phyloP scores from a whole-genome alignment of 2,888 invertebrate genomes.

The Trisateles emortualis region DNA sequence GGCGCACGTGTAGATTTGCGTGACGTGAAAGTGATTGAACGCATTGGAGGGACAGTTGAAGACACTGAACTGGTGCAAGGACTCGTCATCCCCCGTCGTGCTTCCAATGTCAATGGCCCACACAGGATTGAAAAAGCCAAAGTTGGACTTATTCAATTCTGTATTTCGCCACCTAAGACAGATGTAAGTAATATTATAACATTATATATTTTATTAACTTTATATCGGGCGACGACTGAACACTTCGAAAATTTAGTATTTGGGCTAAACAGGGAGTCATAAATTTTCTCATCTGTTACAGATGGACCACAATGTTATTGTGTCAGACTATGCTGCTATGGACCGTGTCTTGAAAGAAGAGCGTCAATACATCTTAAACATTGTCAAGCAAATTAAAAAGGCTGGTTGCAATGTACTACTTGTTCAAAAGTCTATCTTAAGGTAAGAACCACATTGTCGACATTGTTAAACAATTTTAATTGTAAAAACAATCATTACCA shows the following conservation, averaged over 20 bases:
- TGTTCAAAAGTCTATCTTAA: constrained; percentile 92
- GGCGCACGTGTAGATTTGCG: constrained; percentile 95
- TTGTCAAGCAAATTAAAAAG: constrained; percentile 99
- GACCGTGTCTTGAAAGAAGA: constrained; percentile 99
- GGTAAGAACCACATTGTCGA: constrained; percentile 75
- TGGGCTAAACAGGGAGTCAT: too few relatives aligned
- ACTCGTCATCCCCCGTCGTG: constrained; percentile 96
- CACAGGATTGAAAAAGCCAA: constrained; percentile 98
- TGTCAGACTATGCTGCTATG: constrained; percentile 99
- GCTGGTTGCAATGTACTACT: constrained; percentile 99
- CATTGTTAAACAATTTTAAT: too few relatives aligned
- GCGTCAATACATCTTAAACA: constrained; percentile 98
- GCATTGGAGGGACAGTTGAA: constrained; percentile 98
- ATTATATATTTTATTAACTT: neutral
- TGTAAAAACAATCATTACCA: neutral
- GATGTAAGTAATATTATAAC: constrained; percentile 89
- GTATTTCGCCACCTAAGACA: constrained; percentile 99
- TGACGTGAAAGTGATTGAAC: constrained; percentile 98
- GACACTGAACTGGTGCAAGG: constrained; percentile 98
- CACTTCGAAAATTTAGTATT: too few relatives aligned
- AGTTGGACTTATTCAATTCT: constrained; percentile 99
- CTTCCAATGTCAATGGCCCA: constrained; percentile 96
- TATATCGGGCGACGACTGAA: neutral
- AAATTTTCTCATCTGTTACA: constrained; percentile 52
- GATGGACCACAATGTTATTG: constrained; percentile 98